Evolutionary conservation across 2,113 vertebrate genomes (phyloP).

Genomic region (Odobenus rosmarus): DNA sequence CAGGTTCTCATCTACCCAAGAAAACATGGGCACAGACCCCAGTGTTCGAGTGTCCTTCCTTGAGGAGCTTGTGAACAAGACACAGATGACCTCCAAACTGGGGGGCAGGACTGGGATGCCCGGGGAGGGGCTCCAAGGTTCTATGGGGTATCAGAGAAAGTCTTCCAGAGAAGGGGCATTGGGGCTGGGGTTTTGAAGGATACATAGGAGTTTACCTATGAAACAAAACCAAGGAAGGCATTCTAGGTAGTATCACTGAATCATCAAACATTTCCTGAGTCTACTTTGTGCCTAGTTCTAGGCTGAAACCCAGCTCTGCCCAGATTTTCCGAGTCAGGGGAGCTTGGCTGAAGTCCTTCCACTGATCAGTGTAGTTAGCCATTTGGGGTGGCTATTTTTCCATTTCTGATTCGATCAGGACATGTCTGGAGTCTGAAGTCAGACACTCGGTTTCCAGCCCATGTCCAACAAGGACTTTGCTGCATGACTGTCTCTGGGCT

Average conservation of each 20-base stretch:
- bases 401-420: neutral
- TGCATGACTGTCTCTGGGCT: neutral
- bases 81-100: neutral
- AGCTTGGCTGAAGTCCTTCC: neutral
- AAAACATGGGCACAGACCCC: neutral
- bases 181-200: neutral
- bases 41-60: no score
- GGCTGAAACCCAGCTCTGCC: neutral
- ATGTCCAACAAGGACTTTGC: neutral
- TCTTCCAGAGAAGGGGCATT: neutral
- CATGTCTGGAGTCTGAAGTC: neutral
- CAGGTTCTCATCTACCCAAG: accelerated
- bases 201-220: neutral
- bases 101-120: neutral
- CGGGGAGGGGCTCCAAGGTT: neutral
- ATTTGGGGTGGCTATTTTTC: neutral
- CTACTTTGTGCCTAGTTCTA: neutral
- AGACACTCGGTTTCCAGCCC: neutral
- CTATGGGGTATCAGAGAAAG: neutral
- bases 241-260: neutral
- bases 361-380: neutral
- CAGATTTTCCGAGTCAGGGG: neutral
- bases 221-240: neutral
- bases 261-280: neutral
- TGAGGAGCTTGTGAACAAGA: neutral